Evolutionary conservation across 2,888 invertebrate genomes (phyloP), one percentile per base, ranked within the genome.

Genomic region (Tyria jacobaeae): DNA sequence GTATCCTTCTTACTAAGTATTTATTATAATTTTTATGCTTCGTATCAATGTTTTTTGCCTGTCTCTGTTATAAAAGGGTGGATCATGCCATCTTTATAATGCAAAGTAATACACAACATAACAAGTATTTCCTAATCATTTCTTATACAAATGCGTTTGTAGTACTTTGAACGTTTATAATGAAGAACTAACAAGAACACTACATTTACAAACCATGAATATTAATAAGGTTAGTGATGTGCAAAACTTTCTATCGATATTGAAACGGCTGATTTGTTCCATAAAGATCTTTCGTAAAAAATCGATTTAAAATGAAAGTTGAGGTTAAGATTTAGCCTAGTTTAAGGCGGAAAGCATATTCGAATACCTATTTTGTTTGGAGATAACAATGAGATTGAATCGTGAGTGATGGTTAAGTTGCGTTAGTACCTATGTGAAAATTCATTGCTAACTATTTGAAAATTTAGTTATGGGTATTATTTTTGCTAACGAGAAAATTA

Each of bases 141-240:
- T 51, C 34, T 25, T 34, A 31, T 47, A 50, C 49, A 48, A 57
- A 68, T 62, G 57, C 68, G 55, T 62, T 44, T 24, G 41, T 60
- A 60, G 51, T 27, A 57, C 49, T 71, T 60, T 55, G 60, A 62
- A 62, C 62, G 66, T 66, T 58, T 70, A 69, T 70, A 72, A 75
- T 78, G 66, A 78, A 76, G 64, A 62, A 68, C 67, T 73, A 67
- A 73, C 60, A 57, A 64, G 74, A 71, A 76, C 59, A 76, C 52
- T 56, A 64, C 64, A 78, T 61, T 66, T 37, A 64, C 60, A 48
- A 56, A 53, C 61, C 21, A 65, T 67, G 62, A 62, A 73, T 68
- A 68, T 61, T 71, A 67, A 78, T 64, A 57, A 62, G 50, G 12
- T 25, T 65, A 76, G 76, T 76, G 76, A 66, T 73, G 79, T 57